Conservation (phyloP, 2,797 vertebrate species). For the Helicolenus hilgendorfi region DNA sequence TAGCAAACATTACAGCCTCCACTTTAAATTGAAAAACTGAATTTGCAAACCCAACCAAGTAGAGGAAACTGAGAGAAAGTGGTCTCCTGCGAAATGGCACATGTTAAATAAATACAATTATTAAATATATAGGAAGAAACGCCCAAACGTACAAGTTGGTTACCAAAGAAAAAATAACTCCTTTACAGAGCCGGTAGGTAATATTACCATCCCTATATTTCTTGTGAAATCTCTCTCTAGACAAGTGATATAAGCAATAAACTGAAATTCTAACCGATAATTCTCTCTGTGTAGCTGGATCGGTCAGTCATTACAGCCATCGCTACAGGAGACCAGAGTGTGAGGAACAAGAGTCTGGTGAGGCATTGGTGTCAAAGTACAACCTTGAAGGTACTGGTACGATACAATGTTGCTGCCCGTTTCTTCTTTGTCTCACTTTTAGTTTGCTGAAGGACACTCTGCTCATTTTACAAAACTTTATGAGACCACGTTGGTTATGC, state of each 20-base stretch:
- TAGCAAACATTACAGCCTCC: no score
- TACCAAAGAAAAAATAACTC: no score
- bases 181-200: not conserved
- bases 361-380: slow-evolving; percentile 57
- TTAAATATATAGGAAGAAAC: no score
- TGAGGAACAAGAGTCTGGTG: slow-evolving; percentile 64
- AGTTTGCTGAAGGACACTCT: not conserved
- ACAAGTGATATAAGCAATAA: not conserved
- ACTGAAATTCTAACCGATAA: not conserved
- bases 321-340: slow-evolving; percentile 46
- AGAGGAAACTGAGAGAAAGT: not conserved
- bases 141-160: no score
- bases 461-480: not conserved
- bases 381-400: not conserved
- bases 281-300: slow-evolving; percentile 47
- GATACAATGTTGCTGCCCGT: not conserved
- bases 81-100: not conserved
- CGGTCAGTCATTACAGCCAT: slow-evolving; percentile 49
- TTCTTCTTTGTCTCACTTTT: no score
- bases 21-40: not conserved
- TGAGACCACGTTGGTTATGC: no score
- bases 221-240: not conserved
- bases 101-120: not conserved
- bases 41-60: not conserved
- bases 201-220: not conserved